Evolutionary conservation across 2,797 vertebrate genomes (phyloP).

Genomic region (Argyrosomus regius): DNA sequence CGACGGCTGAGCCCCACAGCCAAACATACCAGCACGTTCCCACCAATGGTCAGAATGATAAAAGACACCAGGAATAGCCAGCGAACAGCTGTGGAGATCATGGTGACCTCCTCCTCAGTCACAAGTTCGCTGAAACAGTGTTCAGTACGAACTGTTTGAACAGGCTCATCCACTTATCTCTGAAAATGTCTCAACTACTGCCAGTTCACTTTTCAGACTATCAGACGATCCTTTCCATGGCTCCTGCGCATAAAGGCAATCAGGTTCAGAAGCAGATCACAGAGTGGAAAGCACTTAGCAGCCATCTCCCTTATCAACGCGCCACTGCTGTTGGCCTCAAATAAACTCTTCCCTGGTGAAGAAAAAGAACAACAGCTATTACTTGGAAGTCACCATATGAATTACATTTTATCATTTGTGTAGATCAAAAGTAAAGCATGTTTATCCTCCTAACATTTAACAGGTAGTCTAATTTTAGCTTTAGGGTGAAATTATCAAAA

Average conservation of each 20-base stretch:
- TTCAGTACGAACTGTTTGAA: conserved; percentile 20
- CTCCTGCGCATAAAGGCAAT: neutral
- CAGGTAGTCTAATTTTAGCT: neutral
- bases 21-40: conserved; percentile 94
- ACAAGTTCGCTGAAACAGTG: conserved; percentile 3
- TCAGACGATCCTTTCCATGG: conserved; percentile 9
- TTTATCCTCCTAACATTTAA: neutral
- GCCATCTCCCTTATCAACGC: conserved; percentile 32
- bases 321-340: neutral
- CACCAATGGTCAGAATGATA: conserved; percentile 88
- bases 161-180: conserved; percentile 13
- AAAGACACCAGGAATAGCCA: conserved; percentile 84
- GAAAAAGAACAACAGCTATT: conserved; percentile 22
- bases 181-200: neutral
- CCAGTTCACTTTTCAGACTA: conserved; percentile 18
- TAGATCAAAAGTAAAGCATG: neutral
- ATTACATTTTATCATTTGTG: neutral
- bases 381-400: neutral
- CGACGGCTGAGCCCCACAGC: conserved; percentile 90
- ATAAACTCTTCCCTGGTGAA: conserved; percentile 44
- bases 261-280: conserved; percentile 21
- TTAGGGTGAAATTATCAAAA: neutral
- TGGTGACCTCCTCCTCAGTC: conserved; percentile 47
- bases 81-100: conserved; percentile 78
- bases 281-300: conserved; percentile 10